Conservation (phyloP, 2,888 invertebrate genomes). For the Ormyrus labotus region DNA sequence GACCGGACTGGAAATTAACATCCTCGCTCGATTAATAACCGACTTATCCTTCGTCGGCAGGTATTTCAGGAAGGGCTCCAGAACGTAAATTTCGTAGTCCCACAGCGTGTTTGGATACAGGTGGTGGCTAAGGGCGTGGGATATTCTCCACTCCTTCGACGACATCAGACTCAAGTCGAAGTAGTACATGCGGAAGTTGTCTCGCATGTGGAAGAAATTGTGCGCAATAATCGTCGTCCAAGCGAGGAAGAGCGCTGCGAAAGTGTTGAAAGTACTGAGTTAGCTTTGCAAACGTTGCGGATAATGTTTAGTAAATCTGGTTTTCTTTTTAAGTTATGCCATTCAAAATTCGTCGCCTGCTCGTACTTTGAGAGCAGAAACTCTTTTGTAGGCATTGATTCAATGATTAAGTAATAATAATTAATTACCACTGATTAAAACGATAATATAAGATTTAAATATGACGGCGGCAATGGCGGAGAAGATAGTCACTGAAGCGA, state of each 20-base stretch:
- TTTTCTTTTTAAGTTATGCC: too few relatives aligned
- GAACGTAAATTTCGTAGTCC: slow-evolving; percentile 84
- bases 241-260: slow-evolving; percentile 22
- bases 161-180: slow-evolving; percentile 84
- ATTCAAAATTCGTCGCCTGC: too few relatives aligned
- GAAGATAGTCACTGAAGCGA: slow-evolving; percentile 58
- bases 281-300: background rate
- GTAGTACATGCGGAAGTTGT: slow-evolving; percentile 88
- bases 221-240: slow-evolving; percentile 82
- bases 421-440: slow-evolving; percentile 70
- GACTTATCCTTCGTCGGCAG: slow-evolving; percentile 78
- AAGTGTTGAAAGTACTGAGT: background rate
- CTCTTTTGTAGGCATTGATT: too few relatives aligned
- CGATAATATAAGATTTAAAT: slow-evolving; percentile 61
- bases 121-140: slow-evolving; percentile 88
- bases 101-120: slow-evolving; percentile 86
- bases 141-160: slow-evolving; percentile 84
- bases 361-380: too few relatives aligned
- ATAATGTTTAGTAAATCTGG: background rate
- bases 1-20: slow-evolving; percentile 78
- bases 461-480: slow-evolving; percentile 60
- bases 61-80: slow-evolving; percentile 83
- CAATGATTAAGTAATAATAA: background rate
- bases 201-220: slow-evolving; percentile 86
- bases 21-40: slow-evolving; percentile 76